Conservation (phyloP, 2,113 vertebrate genomes). For the Probosciger aterrimus region DNA sequence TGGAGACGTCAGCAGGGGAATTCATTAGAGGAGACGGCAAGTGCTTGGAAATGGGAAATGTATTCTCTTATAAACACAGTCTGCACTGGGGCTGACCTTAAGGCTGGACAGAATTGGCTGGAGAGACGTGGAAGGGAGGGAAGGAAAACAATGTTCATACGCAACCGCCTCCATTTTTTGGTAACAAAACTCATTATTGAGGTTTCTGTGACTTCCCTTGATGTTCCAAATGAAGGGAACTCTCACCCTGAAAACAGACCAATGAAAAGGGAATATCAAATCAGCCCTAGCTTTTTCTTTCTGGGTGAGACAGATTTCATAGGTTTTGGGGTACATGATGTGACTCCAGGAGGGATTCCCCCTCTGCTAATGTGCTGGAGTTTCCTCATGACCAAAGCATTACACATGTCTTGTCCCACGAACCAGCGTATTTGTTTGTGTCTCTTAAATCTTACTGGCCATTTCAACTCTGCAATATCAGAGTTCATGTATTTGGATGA, state of each 20-base stretch:
- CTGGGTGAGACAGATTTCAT: neutral
- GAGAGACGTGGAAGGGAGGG: neutral
- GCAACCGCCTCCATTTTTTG: neutral
- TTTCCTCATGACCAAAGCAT: neutral
- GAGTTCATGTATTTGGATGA: neutral
- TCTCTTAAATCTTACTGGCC: neutral
- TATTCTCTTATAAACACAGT: conserved; percentile 51
- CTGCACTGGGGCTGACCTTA: conserved; percentile 61
- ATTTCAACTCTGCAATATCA: neutral
- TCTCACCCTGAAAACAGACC: neutral
- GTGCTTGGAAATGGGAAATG: conserved; percentile 52
- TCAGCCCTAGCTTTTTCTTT: neutral
- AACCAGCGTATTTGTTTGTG: neutral
- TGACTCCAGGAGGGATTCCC: neutral
- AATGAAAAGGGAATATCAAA: neutral
- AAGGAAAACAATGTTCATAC: neutral
- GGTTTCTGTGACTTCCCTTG: neutral
- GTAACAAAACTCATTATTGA: neutral
- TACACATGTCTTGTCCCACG: neutral
- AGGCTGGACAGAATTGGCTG: conserved; percentile 21
- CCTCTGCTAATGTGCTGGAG: neutral
- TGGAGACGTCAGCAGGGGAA: conserved; percentile 42
- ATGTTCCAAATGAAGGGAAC: neutral
- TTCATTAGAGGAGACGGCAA: conserved; percentile 52
- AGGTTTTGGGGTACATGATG: neutral